phyloP scores from a whole-genome alignment of 2,797 vertebrate genomes.

The Mus caroli region DNA sequence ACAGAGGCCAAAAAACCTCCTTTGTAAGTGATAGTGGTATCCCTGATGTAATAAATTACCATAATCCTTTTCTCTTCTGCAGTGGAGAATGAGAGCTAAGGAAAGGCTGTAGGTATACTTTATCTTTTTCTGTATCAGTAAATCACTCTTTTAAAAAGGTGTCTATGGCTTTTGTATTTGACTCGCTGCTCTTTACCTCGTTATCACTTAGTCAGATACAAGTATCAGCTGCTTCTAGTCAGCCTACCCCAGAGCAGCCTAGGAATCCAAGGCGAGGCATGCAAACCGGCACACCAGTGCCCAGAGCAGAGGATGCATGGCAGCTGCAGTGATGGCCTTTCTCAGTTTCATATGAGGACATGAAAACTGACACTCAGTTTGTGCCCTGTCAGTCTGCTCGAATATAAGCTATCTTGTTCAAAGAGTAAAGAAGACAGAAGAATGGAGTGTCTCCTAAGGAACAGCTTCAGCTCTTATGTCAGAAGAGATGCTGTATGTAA shows the following conservation, averaged over 20 bases:
- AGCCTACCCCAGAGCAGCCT: not conserved
- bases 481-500: not conserved
- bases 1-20: slow-evolving; percentile 2
- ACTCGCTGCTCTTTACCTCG: not conserved
- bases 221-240: not conserved
- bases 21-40: slow-evolving; percentile 12
- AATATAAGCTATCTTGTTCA: not conserved
- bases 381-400: not conserved
- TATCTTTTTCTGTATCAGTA: slow-evolving; percentile 32
- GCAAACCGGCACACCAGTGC: not conserved
- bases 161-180: not conserved
- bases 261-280: not conserved
- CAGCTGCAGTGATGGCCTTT: not conserved
- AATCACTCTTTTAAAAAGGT: slow-evolving; percentile 23
- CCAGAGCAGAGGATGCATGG: not conserved
- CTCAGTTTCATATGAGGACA: not conserved
- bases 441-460: not conserved
- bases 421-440: not conserved
- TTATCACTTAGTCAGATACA: not conserved
- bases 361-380: not conserved
- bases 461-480: not conserved
- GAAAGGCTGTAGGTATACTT: slow-evolving; percentile 32
- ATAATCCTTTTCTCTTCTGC: not conserved
- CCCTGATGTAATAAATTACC: slow-evolving; percentile 49
- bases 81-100: slow-evolving; percentile 42